These are phyloP conservation scores for Austrofundulus limnaeus DNA, from an alignment of 2,113 vertebrate genomes.

Conservation along the genomic window DNA sequence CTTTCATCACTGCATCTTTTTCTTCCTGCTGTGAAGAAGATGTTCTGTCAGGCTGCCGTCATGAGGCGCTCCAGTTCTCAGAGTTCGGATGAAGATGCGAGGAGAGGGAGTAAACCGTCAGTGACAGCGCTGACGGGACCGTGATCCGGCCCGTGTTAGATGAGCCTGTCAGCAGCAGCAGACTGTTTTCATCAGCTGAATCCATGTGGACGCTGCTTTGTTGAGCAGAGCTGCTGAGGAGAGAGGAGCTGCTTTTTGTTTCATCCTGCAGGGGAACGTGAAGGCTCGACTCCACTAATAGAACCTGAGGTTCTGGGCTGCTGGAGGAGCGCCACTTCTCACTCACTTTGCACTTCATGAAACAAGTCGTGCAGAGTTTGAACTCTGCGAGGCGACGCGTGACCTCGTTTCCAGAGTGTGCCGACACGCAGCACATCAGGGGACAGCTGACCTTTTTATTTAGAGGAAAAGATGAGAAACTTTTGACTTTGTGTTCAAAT, in stretches of 20 bases:
- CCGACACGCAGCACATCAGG: conserved; percentile 18
- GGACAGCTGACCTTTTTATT: conserved; percentile 40
- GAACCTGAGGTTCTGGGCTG: conserved; percentile 36
- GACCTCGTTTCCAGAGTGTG: conserved; percentile 28
- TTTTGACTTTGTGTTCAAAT: not conserved
- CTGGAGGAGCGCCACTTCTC: conserved; percentile 28
- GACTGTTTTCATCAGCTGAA: conserved; percentile 45
- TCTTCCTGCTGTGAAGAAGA: conserved; percentile 11
- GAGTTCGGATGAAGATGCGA: conserved; percentile 23
- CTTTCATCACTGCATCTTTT: not conserved
- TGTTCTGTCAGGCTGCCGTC: conserved; percentile 14
- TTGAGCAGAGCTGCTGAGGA: conserved; percentile 24
- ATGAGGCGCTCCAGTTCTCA: conserved; percentile 35
- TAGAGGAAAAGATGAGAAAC: conserved; percentile 2
- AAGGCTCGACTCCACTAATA: conserved; percentile 38
- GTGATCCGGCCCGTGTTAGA: conserved; percentile 28
- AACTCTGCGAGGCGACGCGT: conserved; percentile 35
- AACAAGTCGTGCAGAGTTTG: conserved; percentile 16
- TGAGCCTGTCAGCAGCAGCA: conserved; percentile 35
- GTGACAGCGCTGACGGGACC: conserved; percentile 27
- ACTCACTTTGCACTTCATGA: conserved; percentile 7
- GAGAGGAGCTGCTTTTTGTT: conserved; percentile 11
- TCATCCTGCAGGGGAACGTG: conserved; percentile 21
- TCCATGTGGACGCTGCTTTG: conserved; percentile 29
- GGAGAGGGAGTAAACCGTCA: conserved; percentile 2